Evolutionary conservation across 1,140 invertebrate genomes (phyloP).

Genomic region (Andrena cerasifolii): DNA sequence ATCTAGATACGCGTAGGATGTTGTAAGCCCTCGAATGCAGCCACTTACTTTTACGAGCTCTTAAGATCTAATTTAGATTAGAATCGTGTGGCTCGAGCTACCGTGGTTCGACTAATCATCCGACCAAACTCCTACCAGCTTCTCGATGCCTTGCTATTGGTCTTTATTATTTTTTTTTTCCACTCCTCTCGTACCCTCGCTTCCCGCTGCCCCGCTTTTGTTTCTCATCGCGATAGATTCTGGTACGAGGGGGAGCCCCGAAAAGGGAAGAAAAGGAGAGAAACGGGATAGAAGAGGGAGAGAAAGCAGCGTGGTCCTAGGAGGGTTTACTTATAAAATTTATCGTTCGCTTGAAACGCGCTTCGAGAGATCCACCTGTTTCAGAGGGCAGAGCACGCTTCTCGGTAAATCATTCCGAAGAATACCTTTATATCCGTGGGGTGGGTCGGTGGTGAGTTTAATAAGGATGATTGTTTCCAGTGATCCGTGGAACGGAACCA

Average conservation of each 20-base stretch:
- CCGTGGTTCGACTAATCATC: slow-evolving; percentile 54
- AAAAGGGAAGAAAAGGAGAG: not conserved
- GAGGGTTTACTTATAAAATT: slow-evolving; percentile 46
- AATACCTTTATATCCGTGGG: slow-evolving; percentile 65
- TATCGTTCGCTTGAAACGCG: slow-evolving; percentile 42
- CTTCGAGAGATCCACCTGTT: slow-evolving; percentile 61
- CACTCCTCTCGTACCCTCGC: not conserved
- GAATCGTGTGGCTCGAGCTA: slow-evolving; percentile 62
- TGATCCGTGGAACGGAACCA: slow-evolving; percentile 71
- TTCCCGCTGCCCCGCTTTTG: not conserved
- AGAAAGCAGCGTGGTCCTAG: no score
- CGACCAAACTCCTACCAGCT: slow-evolving; percentile 18
- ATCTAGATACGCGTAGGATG: slow-evolving; percentile 42
- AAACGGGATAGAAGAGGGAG: no score
- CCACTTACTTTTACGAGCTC: slow-evolving; percentile 68
- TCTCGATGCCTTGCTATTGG: slow-evolving; percentile 8
- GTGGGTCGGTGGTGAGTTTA: slow-evolving; percentile 69
- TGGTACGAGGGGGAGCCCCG: not conserved
- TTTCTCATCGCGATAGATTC: not conserved
- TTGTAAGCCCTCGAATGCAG: slow-evolving; percentile 43
- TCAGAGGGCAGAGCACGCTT: slow-evolving; percentile 55
- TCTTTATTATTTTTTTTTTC: slow-evolving; percentile 16
- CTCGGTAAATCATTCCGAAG: slow-evolving; percentile 71
- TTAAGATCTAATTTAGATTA: slow-evolving; percentile 73
- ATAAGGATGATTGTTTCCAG: slow-evolving; percentile 75